phyloP scores from a whole-genome alignment of 2,888 invertebrate genomes.

The Doris montereyensis region DNA sequence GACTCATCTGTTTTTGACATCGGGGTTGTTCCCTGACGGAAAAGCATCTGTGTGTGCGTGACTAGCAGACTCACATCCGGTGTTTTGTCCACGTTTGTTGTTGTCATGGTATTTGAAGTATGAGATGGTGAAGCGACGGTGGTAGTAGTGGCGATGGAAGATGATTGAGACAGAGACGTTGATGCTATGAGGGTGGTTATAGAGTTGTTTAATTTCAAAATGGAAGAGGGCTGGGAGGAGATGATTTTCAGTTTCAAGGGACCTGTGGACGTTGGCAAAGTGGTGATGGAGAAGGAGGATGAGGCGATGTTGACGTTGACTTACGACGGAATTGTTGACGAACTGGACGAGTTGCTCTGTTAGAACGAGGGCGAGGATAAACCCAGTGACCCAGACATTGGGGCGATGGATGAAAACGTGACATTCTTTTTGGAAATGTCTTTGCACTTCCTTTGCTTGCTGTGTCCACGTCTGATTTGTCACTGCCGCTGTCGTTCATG shows the following conservation, averaged over 20 bases:
- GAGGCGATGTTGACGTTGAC: no score
- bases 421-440: conserved; percentile 39
- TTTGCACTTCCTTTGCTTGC: conserved; percentile 1
- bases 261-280: background rate
- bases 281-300: background rate
- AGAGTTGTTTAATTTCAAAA: background rate
- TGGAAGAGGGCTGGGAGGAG: conserved; percentile 30
- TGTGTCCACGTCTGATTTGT: conserved; percentile 32
- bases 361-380: background rate
- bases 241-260: background rate
- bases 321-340: background rate
- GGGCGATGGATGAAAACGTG: conserved; percentile 28
- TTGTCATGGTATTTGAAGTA: background rate
- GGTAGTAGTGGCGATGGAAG: background rate
- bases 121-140: background rate
- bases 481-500: conserved; percentile 24
- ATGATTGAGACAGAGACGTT: background rate
- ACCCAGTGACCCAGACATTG: background rate
- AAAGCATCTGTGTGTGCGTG: no score
- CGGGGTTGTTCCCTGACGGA: background rate
- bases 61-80: background rate
- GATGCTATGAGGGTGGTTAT: background rate
- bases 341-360: no score
- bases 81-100: background rate
- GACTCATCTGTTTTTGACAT: background rate